Base-by-base conservation (phyloP, 2,113 vertebrate genomes). In the Gnathonemus echidnorhynchus region DNA sequence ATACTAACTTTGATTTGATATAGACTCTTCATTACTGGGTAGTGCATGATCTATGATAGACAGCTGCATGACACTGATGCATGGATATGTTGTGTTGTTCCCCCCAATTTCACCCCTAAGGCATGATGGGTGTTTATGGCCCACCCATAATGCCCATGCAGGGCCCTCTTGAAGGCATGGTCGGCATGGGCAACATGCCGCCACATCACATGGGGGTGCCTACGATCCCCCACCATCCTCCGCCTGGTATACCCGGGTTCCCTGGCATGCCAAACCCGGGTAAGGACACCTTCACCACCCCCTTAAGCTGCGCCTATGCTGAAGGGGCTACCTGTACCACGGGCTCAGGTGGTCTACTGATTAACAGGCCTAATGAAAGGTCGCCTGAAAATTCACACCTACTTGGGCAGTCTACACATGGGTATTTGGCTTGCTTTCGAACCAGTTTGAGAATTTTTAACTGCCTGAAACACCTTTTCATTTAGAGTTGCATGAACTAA, bases 51-150 rank as follows among this genome's bases (percentile, higher is more conserved):
- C 91, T 93, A 94, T 95, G 95, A 95, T 96, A 96, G 95, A 95
- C 95, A 95, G 94, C 92, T 97, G 97, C 97, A 96, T 96, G 97
- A 94, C 95, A 97, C 96, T 97, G 94, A 96, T 97, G 98, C 98
- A 99, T 99, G 98, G 96, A 96, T 98, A 96, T 97, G 94, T 97
- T 98, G 97, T 98, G 93, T 95, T 95, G 96, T 98, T 96, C 97
- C 96, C 96, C 70, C 39, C 50, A 88, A 90, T 80, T 92, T 88
- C 90, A 93, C 92, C 92, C 95, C 93, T 95, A 99, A 99, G 98
- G 98, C 98, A 99, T 99, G 97, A 98, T 99, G 97, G 97, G 98
- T 98, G 97, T 96, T 97, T 99, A 98, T 95, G 97, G 97, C 95
- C 97, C 96, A 95, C 97, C 97, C 96, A 97, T 98, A 96, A 97